Conservation (phyloP, 1,140 invertebrate genomes). For the Telenomus remus region DNA sequence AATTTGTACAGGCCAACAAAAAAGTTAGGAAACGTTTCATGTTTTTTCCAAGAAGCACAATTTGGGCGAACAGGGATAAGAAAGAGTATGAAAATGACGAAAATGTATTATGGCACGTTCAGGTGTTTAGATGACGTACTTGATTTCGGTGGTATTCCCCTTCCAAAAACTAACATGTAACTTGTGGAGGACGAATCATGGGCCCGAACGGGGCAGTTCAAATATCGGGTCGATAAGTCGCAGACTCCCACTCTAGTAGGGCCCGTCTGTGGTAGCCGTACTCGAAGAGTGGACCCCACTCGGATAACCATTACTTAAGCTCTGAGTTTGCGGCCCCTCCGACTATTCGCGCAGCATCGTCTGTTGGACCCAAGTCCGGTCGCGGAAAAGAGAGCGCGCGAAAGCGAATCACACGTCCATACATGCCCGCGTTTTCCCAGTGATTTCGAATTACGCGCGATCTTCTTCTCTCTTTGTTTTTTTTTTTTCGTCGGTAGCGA, state of each 20-base stretch:
- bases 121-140: too few species aligned
- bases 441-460: constrained; percentile 18
- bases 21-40: too few species aligned
- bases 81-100: too few species aligned
- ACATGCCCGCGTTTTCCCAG: constrained; percentile 27
- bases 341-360: constrained; percentile 73
- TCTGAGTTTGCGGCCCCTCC: constrained; percentile 62
- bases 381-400: constrained; percentile 56
- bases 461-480: background rate
- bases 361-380: constrained; percentile 64
- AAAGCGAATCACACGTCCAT: constrained; percentile 49
- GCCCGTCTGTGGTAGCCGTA: constrained; percentile 36
- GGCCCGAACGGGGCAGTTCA: background rate
- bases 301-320: constrained; percentile 72
- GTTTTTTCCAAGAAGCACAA: too few species aligned
- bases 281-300: constrained; percentile 66
- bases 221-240: constrained; percentile 11
- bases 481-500: constrained; percentile 1
- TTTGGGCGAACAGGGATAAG: too few species aligned
- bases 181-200: too few species aligned
- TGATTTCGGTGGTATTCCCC: background rate
- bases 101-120: too few species aligned
- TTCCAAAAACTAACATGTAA: background rate
- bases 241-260: constrained; percentile 49
- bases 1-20: too few species aligned